Conservation (phyloP, 1,140 invertebrate genomes). For the Leptestheria dahalacensis region DNA sequence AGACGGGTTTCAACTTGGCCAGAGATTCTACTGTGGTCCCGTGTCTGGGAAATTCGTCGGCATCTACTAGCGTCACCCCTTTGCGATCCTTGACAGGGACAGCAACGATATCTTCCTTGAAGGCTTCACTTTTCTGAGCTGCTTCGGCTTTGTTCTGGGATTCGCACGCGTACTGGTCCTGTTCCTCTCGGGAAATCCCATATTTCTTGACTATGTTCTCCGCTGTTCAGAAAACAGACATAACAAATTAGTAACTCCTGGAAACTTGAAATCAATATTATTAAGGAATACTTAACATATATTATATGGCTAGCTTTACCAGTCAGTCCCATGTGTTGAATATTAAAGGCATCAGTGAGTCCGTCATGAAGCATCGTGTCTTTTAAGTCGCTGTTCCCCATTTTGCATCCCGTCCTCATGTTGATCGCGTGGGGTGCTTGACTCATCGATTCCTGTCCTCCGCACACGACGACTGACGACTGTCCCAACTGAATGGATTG, state of each 20-base stretch:
- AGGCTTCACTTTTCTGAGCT: slow-evolving; percentile 47
- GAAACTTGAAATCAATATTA: too few species aligned
- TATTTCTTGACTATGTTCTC: slow-evolving; percentile 64
- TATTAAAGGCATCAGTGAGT: slow-evolving; percentile 59
- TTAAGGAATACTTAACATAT: too few species aligned
- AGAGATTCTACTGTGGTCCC: slow-evolving; percentile 42
- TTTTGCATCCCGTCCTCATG: slow-evolving; percentile 48
- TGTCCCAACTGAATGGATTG: slow-evolving; percentile 55
- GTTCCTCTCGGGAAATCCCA: slow-evolving; percentile 49
- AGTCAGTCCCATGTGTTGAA: slow-evolving; percentile 72
- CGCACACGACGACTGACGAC: slow-evolving; percentile 52
- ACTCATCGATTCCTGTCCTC: slow-evolving; percentile 78
- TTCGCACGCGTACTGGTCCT: slow-evolving; percentile 53
- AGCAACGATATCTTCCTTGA: slow-evolving; percentile 53
- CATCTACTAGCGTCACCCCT: slow-evolving; percentile 30
- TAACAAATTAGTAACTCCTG: too few species aligned
- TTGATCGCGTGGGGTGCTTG: slow-evolving; percentile 52
- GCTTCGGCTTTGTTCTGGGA: slow-evolving; percentile 54
- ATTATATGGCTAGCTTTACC: too few species aligned
- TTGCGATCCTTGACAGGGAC: slow-evolving; percentile 38
- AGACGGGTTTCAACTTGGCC: slow-evolving; percentile 43
- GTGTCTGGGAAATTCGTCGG: slow-evolving; percentile 51
- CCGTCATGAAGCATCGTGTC: slow-evolving; percentile 65
- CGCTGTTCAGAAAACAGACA: too few species aligned
- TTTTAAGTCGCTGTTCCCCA: slow-evolving; percentile 45